Conservation (phyloP, 2,888 invertebrate species). For the Holacanthella duospinosa region DNA sequence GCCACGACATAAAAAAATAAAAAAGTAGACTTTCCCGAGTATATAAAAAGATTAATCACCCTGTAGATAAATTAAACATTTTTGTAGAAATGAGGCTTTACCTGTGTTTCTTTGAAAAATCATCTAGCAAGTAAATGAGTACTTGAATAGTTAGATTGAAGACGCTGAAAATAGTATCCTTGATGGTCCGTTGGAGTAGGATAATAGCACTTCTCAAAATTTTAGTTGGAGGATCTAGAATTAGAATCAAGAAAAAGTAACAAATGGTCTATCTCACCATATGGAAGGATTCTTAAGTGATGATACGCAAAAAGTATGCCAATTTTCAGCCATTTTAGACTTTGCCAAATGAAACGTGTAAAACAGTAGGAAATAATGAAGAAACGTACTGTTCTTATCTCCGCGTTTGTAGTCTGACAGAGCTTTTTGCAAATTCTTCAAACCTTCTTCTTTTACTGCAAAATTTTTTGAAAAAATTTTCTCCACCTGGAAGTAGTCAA, state of each 20-base stretch:
- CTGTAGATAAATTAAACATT: too few relatives aligned
- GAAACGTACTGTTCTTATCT: constrained; percentile 32
- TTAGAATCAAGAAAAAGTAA: neutral
- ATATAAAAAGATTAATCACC: too few relatives aligned
- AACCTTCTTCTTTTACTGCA: constrained; percentile 76
- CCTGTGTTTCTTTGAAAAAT: constrained; percentile 67
- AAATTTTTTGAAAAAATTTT: constrained; percentile 83
- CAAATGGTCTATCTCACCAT: neutral
- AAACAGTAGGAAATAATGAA: too few relatives aligned
- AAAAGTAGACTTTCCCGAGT: too few relatives aligned
- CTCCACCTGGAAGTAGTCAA: constrained; percentile 54
- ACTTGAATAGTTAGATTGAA: constrained; percentile 75
- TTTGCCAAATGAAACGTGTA: neutral
- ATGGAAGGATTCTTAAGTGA: too few relatives aligned
- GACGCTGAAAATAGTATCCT: constrained; percentile 81
- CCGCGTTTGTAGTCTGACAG: constrained; percentile 40
- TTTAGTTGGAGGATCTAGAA: constrained; percentile 35
- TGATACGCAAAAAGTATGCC: neutral
- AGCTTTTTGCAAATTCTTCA: constrained; percentile 56
- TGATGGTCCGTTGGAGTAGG: constrained; percentile 63
- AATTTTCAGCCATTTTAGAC: neutral
- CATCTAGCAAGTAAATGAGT: constrained; percentile 65
- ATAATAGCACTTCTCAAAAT: constrained; percentile 59
- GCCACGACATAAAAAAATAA: too few relatives aligned
- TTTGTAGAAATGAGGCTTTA: constrained; percentile 39